Evolutionary conservation across 1,140 invertebrate species (phyloP).

Genomic region (Cydia amplana): DNA sequence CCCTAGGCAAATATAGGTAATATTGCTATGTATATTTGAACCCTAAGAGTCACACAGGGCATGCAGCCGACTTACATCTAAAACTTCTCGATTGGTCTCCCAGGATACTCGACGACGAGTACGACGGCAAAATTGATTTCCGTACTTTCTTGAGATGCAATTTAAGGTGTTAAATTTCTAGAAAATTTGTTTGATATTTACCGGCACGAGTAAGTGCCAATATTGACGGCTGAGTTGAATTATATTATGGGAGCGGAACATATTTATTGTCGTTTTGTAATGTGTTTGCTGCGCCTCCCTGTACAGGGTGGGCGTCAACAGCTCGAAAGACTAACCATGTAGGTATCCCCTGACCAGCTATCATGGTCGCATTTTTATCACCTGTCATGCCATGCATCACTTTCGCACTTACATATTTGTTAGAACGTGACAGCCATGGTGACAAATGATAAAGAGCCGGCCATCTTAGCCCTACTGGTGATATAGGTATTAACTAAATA

Average conservation of each 20-base stretch:
- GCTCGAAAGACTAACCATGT: no score
- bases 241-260: not conserved
- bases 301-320: no score
- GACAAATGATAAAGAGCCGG: no score
- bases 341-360: no score
- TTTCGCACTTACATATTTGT: no score
- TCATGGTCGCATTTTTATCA: no score
- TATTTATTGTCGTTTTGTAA: not conserved
- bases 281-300: no score
- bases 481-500: no score
- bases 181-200: conserved; percentile 20
- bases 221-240: conserved; percentile 5
- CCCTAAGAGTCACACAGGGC: not conserved
- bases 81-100: conserved; percentile 49
- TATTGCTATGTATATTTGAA: not conserved
- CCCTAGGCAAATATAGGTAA: not conserved
- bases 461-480: no score
- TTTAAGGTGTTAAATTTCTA: conserved; percentile 34
- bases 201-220: conserved; percentile 8
- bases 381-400: no score
- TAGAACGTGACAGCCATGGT: no score
- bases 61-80: conserved; percentile 35
- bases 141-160: conserved; percentile 51
- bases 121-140: conserved; percentile 58
- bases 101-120: conserved; percentile 46